Conservation (phyloP, 2,888 invertebrate genomes). For the Drosophila kokeensis region DNA sequence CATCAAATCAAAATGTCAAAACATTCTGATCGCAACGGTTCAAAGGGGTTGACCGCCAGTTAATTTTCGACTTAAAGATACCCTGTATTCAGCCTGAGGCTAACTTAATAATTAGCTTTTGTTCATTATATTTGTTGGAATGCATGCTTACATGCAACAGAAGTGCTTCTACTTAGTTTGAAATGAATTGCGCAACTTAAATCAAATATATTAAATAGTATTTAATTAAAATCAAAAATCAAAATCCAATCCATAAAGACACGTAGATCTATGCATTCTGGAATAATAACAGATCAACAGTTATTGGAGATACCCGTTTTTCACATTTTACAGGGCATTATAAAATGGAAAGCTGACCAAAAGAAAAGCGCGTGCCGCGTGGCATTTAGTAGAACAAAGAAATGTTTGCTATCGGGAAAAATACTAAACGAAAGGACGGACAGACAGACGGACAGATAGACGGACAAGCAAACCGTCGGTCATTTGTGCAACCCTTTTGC, state of each 20-base stretch:
- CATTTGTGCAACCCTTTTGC: slow-evolving; percentile 54
- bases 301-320: background rate
- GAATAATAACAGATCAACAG: background rate
- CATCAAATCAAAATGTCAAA: slow-evolving; percentile 64
- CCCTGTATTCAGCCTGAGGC: slow-evolving; percentile 3
- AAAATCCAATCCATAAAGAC: background rate
- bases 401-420: slow-evolving; percentile 16
- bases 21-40: slow-evolving; percentile 42
- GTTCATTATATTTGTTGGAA: background rate
- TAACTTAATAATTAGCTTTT: too few species aligned
- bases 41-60: slow-evolving; percentile 31
- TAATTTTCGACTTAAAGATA: slow-evolving; percentile 1
- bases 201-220: background rate
- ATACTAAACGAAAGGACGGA: slow-evolving; percentile 12
- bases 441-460: background rate
- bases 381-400: slow-evolving; percentile 33
- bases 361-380: slow-evolving; percentile 61
- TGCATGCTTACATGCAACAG: background rate
- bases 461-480: slow-evolving; percentile 3
- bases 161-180: background rate
- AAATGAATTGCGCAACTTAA: background rate
- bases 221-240: background rate
- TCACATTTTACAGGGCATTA: slow-evolving; percentile 14
- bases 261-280: background rate
- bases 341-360: slow-evolving; percentile 34